phyloP scores from a whole-genome alignment of 2,888 invertebrate species.

The Rhodophaea formosa region DNA sequence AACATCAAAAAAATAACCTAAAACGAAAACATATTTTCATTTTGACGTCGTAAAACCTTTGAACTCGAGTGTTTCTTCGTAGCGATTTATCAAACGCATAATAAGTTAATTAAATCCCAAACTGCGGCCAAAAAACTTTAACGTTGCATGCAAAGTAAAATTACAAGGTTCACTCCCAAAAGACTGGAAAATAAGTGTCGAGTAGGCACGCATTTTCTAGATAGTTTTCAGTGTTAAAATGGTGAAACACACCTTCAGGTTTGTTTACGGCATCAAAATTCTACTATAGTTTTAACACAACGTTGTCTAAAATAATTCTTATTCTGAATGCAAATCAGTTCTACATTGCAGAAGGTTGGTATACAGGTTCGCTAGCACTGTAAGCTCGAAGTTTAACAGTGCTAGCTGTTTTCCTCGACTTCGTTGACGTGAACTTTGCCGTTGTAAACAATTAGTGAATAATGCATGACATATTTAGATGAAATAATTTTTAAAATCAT shows the following conservation, averaged over 20 bases:
- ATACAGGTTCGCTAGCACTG: too few relatives aligned
- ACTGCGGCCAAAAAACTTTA: background rate
- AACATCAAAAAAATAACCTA: background rate
- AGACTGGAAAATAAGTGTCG: background rate
- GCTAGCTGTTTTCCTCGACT: too few relatives aligned
- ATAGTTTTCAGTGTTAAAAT: background rate
- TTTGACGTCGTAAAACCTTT: background rate
- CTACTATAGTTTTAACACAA: too few relatives aligned
- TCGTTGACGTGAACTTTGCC: too few relatives aligned
- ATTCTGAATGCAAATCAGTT: too few relatives aligned
- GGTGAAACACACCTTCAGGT: background rate
- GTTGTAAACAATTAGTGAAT: too few relatives aligned
- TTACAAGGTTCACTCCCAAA: background rate
- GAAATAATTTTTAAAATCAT: too few relatives aligned
- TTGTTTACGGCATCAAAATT: background rate
- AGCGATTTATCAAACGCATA: background rate
- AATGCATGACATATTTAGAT: too few relatives aligned
- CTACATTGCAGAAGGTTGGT: too few relatives aligned
- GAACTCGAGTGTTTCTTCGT: background rate
- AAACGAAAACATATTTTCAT: background rate
- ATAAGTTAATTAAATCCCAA: background rate
- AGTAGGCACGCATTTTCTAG: background rate
- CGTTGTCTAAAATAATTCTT: too few relatives aligned
- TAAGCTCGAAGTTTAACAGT: too few relatives aligned
- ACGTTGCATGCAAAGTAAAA: background rate